Evolutionary conservation across 1,140 invertebrate species (phyloP).

Genomic region (Phortica variegata): DNA sequence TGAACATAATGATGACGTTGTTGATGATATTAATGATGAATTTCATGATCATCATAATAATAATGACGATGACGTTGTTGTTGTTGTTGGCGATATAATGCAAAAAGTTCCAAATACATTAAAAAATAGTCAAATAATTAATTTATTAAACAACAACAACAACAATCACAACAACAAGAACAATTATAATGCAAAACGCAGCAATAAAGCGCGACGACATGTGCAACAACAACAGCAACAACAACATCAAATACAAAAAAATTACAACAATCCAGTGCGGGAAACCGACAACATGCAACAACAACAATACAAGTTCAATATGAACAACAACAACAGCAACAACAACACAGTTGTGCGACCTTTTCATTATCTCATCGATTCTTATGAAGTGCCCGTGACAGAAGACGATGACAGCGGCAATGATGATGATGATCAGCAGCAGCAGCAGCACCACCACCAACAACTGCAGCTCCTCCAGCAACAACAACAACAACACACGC

Average conservation of each 20-base stretch:
- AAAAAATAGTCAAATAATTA: conserved; percentile 55
- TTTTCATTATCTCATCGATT: conserved; percentile 37
- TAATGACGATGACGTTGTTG: too few relatives aligned
- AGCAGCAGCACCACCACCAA: conserved; percentile 9
- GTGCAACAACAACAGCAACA: neutral
- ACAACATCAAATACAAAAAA: neutral
- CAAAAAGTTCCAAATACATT: conserved; percentile 54
- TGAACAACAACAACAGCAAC: neutral
- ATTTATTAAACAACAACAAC: conserved; percentile 38
- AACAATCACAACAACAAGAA: conserved; percentile 7
- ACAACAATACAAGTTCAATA: conserved; percentile 13
- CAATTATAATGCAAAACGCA: conserved; percentile 2
- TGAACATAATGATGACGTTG: conserved; percentile 6
- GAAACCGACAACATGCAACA: neutral
- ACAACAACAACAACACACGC: conserved; percentile 4
- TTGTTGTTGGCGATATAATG: conserved; percentile 10
- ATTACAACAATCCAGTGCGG: neutral
- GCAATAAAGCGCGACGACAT: conserved; percentile 19
- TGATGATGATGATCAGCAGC: too few relatives aligned
- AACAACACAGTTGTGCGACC: neutral
- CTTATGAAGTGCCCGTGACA: conserved; percentile 39
- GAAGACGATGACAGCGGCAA: too few relatives aligned
- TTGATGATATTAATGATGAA: too few relatives aligned
- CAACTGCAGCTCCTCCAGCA: conserved; percentile 15
- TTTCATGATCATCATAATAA: too few relatives aligned